Conservation (phyloP, 2,888 invertebrate species). For the Lysandra coridon region DNA sequence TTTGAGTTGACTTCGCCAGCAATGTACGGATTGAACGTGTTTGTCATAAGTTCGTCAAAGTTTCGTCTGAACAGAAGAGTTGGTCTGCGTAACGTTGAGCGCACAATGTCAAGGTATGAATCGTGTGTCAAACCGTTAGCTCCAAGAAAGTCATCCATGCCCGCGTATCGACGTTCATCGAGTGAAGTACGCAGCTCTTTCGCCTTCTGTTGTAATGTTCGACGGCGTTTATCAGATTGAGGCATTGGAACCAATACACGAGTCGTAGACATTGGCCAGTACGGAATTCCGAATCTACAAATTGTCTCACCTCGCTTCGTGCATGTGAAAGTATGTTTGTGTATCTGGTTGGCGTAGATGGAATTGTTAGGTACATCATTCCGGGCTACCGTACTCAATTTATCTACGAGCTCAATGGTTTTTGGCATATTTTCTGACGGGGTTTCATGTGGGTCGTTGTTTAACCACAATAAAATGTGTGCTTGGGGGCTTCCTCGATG, state of each 20-base stretch:
- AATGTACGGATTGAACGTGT: conserved; percentile 54
- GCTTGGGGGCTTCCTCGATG: conserved; percentile 57
- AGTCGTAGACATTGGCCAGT: conserved; percentile 49
- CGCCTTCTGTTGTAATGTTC: conserved; percentile 46
- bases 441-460: conserved; percentile 50
- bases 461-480: conserved; percentile 57
- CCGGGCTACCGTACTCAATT: conserved; percentile 48
- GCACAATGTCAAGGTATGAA: conserved; percentile 48
- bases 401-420: conserved; percentile 50
- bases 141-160: conserved; percentile 49
- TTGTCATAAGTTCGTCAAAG: conserved; percentile 50
- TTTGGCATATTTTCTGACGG: conserved; percentile 50
- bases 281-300: conserved; percentile 50
- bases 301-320: conserved; percentile 47
- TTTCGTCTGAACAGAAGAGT: conserved; percentile 49
- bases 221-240: conserved; percentile 47
- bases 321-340: conserved; percentile 50
- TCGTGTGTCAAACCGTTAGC: conserved; percentile 46
- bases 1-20: conserved; percentile 47
- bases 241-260: conserved; percentile 49
- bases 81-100: conserved; percentile 48
- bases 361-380: conserved; percentile 46
- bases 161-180: conserved; percentile 45
- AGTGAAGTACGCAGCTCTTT: conserved; percentile 47
- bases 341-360: conserved; percentile 49